Conservation (phyloP, 1,140 invertebrate species). For the Neotoxoptera formosana region DNA sequence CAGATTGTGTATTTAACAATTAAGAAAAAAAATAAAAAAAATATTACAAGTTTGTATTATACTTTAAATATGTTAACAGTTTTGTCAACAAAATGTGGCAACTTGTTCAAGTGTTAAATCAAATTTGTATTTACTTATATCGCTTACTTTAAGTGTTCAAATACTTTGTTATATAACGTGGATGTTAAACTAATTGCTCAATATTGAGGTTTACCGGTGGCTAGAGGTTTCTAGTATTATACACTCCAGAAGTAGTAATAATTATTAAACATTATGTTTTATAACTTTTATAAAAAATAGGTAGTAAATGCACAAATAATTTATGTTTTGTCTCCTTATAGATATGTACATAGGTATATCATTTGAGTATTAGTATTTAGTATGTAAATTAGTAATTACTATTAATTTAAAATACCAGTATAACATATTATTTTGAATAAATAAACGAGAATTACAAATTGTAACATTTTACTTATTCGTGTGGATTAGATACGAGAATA, state of each 20-base stretch:
- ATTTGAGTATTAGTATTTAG: not conserved
- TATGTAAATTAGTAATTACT: not conserved
- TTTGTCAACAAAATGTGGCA: too few relatives aligned
- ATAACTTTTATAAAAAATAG: not conserved
- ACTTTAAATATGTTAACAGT: too few relatives aligned
- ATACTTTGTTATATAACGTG: not conserved
- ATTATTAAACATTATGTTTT: not conserved
- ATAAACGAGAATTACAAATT: not conserved
- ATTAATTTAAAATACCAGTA: not conserved
- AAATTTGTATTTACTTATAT: too few relatives aligned
- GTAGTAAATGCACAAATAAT: not conserved
- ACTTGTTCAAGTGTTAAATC: too few relatives aligned
- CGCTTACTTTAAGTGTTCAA: too few relatives aligned
- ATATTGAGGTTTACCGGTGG: not conserved
- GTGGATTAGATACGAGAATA: not conserved
- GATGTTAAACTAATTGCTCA: too few relatives aligned
- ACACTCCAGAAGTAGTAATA: not conserved
- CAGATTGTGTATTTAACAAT: too few relatives aligned
- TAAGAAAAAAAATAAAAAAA: too few relatives aligned
- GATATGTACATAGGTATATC: not conserved
- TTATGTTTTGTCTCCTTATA: not conserved
- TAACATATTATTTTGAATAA: conserved; percentile 2
- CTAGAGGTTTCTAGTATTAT: not conserved
- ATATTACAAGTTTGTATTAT: too few relatives aligned
- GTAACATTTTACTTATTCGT: not conserved